Percentiles rank a stretch among this genome's conserved stretches.
Evolutionary conservation across 2,888 invertebrate genomes (phyloP).

Genomic region (Rhingia rostrata): DNA sequence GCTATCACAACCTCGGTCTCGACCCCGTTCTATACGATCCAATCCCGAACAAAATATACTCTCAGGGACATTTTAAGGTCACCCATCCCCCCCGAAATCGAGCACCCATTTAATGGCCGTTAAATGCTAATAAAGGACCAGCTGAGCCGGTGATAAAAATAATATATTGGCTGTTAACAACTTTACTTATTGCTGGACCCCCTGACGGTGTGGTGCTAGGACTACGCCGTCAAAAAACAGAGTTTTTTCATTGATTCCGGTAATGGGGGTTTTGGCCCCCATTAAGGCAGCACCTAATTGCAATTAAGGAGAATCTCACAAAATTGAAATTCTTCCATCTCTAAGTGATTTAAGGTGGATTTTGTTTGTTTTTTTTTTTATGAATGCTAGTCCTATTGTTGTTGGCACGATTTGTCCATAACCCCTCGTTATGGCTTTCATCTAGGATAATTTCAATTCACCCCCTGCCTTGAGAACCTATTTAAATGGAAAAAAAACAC

Average conservation of each 20-base stretch:
- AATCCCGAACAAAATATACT: neutral
- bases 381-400: neutral
- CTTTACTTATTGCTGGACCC: slow-evolving; percentile 30
- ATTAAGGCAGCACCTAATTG: neutral
- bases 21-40: neutral
- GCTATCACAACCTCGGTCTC: neutral
- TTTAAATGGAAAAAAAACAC: neutral
- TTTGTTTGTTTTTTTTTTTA: neutral
- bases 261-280: neutral
- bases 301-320: neutral
- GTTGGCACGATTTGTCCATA: neutral
- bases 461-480: neutral
- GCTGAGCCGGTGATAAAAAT: slow-evolving; percentile 45
- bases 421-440: neutral
- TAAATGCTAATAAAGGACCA: slow-evolving; percentile 50
- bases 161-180: slow-evolving; percentile 57
- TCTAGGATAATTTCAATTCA: neutral
- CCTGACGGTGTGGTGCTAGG: too few relatives aligned
- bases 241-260: neutral
- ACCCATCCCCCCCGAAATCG: neutral
- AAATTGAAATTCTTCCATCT: neutral
- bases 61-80: slow-evolving; percentile 3
- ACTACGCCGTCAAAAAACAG: too few relatives aligned
- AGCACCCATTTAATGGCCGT: slow-evolving; percentile 37
- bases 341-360: neutral